Evolutionary conservation across 2,113 vertebrate species (phyloP).

Genomic region (Syngnathus scovelli): DNA sequence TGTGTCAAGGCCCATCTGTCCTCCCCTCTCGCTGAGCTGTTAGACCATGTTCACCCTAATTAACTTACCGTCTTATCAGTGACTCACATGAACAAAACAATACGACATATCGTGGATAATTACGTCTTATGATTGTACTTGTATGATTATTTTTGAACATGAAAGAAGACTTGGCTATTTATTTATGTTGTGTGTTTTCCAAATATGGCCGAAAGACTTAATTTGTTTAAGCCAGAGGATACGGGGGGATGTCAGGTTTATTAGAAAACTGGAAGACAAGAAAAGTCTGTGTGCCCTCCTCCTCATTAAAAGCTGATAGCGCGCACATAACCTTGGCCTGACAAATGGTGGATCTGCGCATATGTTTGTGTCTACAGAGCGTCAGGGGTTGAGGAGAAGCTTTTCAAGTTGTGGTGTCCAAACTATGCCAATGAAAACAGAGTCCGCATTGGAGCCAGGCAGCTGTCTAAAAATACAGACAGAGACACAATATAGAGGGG

Average conservation of each 20-base stretch:
- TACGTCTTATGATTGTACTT: neutral
- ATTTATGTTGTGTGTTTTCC: conserved; percentile 12
- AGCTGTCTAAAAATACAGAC: conserved; percentile 67
- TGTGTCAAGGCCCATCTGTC: conserved; percentile 71
- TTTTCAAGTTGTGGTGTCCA: conserved; percentile 65
- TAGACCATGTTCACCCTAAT: conserved; percentile 69
- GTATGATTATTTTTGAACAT: neutral
- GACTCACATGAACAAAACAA: conserved; percentile 12
- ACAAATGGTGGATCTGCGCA: conserved; percentile 51
- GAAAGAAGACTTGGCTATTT: neutral
- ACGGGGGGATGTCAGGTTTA: conserved; percentile 59
- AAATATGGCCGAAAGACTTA: neutral
- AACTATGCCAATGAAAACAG: conserved; percentile 71
- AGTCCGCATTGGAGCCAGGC: conserved; percentile 59
- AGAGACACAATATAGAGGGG: conserved; percentile 66
- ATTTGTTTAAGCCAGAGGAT: conserved; percentile 30
- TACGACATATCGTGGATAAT: neutral
- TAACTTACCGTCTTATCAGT: conserved; percentile 71
- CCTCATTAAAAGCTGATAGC: conserved; percentile 65
- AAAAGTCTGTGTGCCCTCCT: conserved; percentile 62
- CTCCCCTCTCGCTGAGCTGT: conserved; percentile 61
- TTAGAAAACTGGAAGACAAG: conserved; percentile 56
- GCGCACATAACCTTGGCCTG: conserved; percentile 54
- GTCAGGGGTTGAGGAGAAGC: conserved; percentile 59
- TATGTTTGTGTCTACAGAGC: conserved; percentile 27